Percentiles rank a stretch among this genome's conserved stretches.
phyloP scores from a whole-genome alignment of 2,888 invertebrate species.

The Epinotia ramella region DNA sequence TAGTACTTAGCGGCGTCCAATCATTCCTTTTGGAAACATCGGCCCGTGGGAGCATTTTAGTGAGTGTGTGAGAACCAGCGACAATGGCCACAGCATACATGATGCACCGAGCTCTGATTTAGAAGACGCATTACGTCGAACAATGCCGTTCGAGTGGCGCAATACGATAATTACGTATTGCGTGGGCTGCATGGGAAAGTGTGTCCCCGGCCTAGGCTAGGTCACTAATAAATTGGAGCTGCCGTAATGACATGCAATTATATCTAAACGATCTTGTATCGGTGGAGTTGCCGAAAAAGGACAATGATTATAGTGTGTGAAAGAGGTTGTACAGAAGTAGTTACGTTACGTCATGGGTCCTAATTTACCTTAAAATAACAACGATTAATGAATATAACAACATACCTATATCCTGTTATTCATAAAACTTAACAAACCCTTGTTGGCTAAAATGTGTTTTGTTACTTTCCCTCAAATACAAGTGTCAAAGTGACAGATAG shows the following conservation, averaged over 20 bases:
- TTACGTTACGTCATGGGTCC: constrained; percentile 2
- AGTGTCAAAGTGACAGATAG: too few relatives aligned
- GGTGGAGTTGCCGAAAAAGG: constrained; percentile 18
- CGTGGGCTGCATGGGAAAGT: constrained; percentile 80
- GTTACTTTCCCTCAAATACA: too few relatives aligned
- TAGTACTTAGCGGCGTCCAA: constrained; percentile 37
- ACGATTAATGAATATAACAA: neutral
- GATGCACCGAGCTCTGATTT: constrained; percentile 76
- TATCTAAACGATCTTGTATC: constrained; percentile 21
- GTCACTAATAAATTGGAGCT: constrained; percentile 43
- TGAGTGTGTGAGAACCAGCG: constrained; percentile 79
- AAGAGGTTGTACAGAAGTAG: neutral
- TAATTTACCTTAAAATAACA: neutral
- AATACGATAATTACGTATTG: constrained; percentile 76
- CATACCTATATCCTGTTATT: too few relatives aligned
- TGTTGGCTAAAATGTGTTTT: too few relatives aligned
- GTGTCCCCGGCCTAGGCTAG: constrained; percentile 48
- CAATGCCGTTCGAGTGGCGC: constrained; percentile 74
- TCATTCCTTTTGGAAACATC: constrained; percentile 45
- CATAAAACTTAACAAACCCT: too few relatives aligned
- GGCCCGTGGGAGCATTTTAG: constrained; percentile 79
- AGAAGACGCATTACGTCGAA: constrained; percentile 78
- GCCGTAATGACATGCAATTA: constrained; percentile 36
- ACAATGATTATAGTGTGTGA: constrained; percentile 17
- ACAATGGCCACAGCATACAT: constrained; percentile 75